Conservation (phyloP, 1,140 invertebrate genomes). For the Thaumatotibia leucotreta region DNA sequence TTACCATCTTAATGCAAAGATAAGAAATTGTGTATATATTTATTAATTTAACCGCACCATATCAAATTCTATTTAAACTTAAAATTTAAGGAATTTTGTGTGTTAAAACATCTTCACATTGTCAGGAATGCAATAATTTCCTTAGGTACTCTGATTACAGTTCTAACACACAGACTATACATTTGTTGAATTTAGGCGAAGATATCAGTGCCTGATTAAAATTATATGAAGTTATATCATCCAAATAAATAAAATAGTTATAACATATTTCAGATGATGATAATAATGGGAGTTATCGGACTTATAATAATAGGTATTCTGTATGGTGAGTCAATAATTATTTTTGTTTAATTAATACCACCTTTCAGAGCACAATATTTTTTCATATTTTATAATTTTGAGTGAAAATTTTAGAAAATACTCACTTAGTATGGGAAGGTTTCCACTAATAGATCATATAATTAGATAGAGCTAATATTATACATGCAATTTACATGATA, state of each 20-base stretch:
- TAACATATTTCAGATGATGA: conserved; percentile 87
- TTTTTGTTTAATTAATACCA: background rate
- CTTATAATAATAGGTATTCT: conserved; percentile 91
- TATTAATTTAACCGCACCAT: too few relatives aligned
- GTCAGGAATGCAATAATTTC: too few relatives aligned
- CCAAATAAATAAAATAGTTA: background rate
- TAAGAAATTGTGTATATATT: too few relatives aligned
- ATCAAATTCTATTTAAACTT: too few relatives aligned
- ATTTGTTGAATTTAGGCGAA: background rate
- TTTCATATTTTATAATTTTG: background rate
- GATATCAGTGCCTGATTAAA: background rate
- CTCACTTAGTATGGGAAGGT: background rate
- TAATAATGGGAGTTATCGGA: conserved; percentile 93
- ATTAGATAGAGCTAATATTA: background rate
- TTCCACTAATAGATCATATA: background rate
- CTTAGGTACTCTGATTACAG: too few relatives aligned
- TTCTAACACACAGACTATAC: too few relatives aligned
- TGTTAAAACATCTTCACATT: too few relatives aligned
- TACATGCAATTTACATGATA: background rate
- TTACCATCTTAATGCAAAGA: too few relatives aligned
- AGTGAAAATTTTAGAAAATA: background rate
- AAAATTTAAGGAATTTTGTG: too few relatives aligned
- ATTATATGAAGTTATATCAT: background rate
- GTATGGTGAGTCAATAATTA: conserved; percentile 85
- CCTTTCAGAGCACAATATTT: background rate